Evolutionary conservation across 1,140 invertebrate species (phyloP).

Genomic region (Atopsyche davidsoni): DNA sequence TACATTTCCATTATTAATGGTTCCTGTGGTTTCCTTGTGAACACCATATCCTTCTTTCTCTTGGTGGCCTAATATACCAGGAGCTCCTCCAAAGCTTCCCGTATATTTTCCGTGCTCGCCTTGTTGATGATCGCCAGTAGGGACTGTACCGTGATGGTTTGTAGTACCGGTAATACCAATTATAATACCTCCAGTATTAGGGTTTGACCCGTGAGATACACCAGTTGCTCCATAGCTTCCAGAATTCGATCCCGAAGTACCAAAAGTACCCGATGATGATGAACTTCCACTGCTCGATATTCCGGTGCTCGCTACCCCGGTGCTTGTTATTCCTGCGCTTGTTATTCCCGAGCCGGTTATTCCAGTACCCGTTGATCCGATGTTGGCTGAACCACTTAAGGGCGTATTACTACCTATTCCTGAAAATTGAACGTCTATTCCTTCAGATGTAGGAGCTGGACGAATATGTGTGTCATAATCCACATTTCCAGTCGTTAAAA

Average conservation of each 20-base stretch:
- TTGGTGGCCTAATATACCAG: constrained; percentile 19
- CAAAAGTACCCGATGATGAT: not conserved
- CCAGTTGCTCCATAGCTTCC: not conserved
- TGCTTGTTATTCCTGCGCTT: not conserved
- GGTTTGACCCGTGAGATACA: not conserved
- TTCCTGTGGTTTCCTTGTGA: constrained; percentile 2
- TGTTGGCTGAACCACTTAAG: not conserved
- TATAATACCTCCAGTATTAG: not conserved
- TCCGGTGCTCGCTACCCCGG: too few relatives aligned
- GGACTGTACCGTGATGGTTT: not conserved
- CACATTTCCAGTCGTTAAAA: not conserved
- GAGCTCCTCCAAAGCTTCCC: constrained; percentile 19
- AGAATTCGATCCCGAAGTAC: not conserved
- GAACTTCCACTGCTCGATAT: too few relatives aligned
- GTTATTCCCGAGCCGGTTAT: not conserved
- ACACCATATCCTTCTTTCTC: constrained; percentile 16
- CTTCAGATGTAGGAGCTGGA: not conserved
- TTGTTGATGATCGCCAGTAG: not conserved
- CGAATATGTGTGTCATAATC: not conserved
- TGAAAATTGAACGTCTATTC: not conserved
- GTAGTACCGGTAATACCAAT: not conserved
- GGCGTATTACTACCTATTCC: not conserved
- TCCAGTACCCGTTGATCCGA: not conserved
- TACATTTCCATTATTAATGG: constrained; percentile 1
- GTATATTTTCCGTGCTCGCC: constrained; percentile 15